Evolutionary conservation across 2,888 invertebrate species (phyloP), one percentile per base, ranked within the genome.

Genomic region (Chrysina gloriosa): DNA sequence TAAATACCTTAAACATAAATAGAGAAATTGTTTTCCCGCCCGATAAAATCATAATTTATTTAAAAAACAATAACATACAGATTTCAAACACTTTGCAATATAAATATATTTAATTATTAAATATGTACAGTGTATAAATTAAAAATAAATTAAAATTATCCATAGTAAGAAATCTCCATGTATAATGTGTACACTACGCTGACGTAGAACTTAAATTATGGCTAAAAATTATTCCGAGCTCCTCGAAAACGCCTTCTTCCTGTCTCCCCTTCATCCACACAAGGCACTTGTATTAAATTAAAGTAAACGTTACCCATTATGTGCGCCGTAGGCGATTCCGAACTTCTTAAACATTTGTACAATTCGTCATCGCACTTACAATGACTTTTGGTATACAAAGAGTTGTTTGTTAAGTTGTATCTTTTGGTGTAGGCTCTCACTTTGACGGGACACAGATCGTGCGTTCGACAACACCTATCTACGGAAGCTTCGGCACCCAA

Each of bases 401-500:
- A 92, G 79, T 90, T 89, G 84, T 97, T 97, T 65, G 89, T 92
- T 69, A 96, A 86, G 80, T 94, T 92, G 84, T 95, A 96, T 74
- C 92, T 89, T 67, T 85, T 84, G 36, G 88, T 86, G 79, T 91
- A 90, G 14, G 90, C 90, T 72, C 87, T 84, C 39, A 89, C 87
- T 80, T 96, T 95, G 58, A 92, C 88, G 1, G 96, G 96, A 79
- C 97, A 97, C 61, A 95, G 87, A 84, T 97, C 96, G 81, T 97
- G 97, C 11, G 90, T 91, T 69, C 96, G 88, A 83, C 97, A 97
- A 82, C 97, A 97, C 75, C 89, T 86, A 84, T 95, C 95, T 75
- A 93, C 89, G 29, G 85, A 84, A 78, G 82, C 83, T 77, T 90
- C 92, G 0, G 88, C 85, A 39, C 97, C 97, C 71, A 96, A 85